These are phyloP conservation scores for Oreamnos americanus DNA, from an alignment of 2,113 vertebrate species.

Conservation along the genomic window DNA sequence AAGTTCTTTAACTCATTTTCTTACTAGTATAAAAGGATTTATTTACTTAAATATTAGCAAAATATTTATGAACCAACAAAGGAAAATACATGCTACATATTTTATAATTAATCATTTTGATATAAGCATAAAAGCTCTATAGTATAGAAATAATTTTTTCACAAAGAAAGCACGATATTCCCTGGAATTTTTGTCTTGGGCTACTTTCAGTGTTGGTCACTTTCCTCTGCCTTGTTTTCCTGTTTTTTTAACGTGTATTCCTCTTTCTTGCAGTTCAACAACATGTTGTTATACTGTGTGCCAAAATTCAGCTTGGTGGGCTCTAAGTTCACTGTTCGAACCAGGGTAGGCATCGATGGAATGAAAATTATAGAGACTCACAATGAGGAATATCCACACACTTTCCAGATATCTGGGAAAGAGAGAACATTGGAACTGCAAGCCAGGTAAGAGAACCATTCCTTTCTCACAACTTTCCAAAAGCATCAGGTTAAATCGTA, in stretches of 20 bases:
- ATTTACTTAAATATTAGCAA: neutral
- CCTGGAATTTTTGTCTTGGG: neutral
- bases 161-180: neutral
- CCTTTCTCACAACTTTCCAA: neutral
- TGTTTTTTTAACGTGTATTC: neutral
- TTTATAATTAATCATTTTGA: neutral
- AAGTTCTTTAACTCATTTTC: neutral
- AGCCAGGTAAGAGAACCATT: slow-evolving; percentile 86
- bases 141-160: neutral
- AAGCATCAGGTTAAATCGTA: neutral
- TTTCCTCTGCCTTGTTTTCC: neutral
- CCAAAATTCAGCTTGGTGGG: slow-evolving; percentile 97
- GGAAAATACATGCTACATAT: neutral
- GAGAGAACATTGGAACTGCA: slow-evolving; percentile 95
- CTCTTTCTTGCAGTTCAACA: slow-evolving; percentile 90
- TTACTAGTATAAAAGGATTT: neutral
- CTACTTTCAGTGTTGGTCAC: neutral
- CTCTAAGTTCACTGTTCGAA: slow-evolving; percentile 92
- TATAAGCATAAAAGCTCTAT: neutral
- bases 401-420: slow-evolving; percentile 98
- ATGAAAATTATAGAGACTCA: slow-evolving; percentile 94
- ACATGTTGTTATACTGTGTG: slow-evolving; percentile 98
- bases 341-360: slow-evolving; percentile 93
- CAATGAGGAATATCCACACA: slow-evolving; percentile 96
- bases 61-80: neutral